phyloP scores from a whole-genome alignment of 2,797 vertebrate species.

The Antrozous pallidus region DNA sequence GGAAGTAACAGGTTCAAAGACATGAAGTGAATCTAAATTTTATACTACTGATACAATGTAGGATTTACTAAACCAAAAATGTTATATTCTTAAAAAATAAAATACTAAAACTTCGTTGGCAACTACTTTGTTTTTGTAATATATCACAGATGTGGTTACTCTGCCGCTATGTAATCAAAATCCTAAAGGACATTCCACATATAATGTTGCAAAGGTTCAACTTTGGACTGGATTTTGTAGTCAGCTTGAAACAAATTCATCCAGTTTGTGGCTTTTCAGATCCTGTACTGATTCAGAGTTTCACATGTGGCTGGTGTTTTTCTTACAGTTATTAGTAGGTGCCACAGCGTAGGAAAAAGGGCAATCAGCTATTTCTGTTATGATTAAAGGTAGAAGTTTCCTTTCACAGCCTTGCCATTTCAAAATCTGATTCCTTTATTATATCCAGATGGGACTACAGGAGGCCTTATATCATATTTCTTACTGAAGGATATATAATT shows the following conservation, averaged over 20 bases:
- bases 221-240: slow-evolving; percentile 48
- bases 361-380: slow-evolving; percentile 60
- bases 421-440: slow-evolving; percentile 67
- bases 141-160: slow-evolving; percentile 59
- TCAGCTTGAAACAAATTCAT: slow-evolving; percentile 51
- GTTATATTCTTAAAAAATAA: slow-evolving; percentile 51
- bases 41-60: neutral
- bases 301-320: slow-evolving; percentile 20
- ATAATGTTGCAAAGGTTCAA: neutral
- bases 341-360: neutral
- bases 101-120: slow-evolving; percentile 60
- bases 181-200: slow-evolving; percentile 36
- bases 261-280: slow-evolving; percentile 47
- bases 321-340: slow-evolving; percentile 42
- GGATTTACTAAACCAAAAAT: slow-evolving; percentile 40
- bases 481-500: slow-evolving; percentile 63
- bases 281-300: slow-evolving; percentile 29
- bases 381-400: slow-evolving; percentile 71
- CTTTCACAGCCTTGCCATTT: slow-evolving; percentile 54
- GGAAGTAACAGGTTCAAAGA: neutral
- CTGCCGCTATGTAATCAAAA: neutral
- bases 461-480: slow-evolving; percentile 36
- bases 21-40: neutral
- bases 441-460: slow-evolving; percentile 70
- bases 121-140: slow-evolving; percentile 45